Conservation (phyloP, 2,797 vertebrate species). For the Lagocephalus sceleratus region DNA sequence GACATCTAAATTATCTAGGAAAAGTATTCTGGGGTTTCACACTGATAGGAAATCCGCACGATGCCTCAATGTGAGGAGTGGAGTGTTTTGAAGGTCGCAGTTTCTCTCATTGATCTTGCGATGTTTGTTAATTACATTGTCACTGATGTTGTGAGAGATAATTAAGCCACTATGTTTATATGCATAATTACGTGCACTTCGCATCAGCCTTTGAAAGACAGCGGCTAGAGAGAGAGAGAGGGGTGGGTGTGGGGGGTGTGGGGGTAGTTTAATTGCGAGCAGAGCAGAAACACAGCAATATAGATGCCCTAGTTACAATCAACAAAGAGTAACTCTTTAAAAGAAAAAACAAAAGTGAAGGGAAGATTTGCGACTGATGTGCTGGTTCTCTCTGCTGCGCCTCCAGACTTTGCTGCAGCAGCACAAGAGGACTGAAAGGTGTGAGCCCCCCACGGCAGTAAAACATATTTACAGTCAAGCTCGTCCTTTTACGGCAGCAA, state of each 20-base stretch:
- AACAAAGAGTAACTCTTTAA: conserved; percentile 73
- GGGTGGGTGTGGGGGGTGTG: conserved; percentile 24
- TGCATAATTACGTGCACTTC: conserved; percentile 99
- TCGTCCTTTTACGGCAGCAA: conserved; percentile 49
- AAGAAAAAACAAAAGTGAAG: conserved; percentile 58
- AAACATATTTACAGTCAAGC: conserved; percentile 69
- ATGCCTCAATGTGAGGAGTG: conserved; percentile 80
- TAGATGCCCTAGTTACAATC: conserved; percentile 87
- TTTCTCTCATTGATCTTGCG: conserved; percentile 99
- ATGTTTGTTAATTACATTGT: conserved; percentile 99
- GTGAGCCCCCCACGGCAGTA: conserved; percentile 53
- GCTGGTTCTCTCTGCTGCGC: conserved; percentile 55
- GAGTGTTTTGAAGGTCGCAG: conserved; percentile 98
- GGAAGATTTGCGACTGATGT: conserved; percentile 73
- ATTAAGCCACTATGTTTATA: conserved; percentile 99
- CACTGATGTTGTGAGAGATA: conserved; percentile 99
- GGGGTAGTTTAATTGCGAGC: conserved; percentile 79
- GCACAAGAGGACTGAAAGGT: conserved; percentile 64
- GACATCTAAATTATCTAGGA: conserved; percentile 73
- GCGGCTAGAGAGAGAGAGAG: conserved; percentile 63
- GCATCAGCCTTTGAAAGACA: conserved; percentile 91
- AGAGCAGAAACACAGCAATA: conserved; percentile 78
- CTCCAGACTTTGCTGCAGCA: conserved; percentile 69
- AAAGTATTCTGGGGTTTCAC: conserved; percentile 74
- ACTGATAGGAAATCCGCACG: conserved; percentile 76